phyloP scores from a whole-genome alignment of 2,113 vertebrate genomes.

The Osmerus mordax region DNA sequence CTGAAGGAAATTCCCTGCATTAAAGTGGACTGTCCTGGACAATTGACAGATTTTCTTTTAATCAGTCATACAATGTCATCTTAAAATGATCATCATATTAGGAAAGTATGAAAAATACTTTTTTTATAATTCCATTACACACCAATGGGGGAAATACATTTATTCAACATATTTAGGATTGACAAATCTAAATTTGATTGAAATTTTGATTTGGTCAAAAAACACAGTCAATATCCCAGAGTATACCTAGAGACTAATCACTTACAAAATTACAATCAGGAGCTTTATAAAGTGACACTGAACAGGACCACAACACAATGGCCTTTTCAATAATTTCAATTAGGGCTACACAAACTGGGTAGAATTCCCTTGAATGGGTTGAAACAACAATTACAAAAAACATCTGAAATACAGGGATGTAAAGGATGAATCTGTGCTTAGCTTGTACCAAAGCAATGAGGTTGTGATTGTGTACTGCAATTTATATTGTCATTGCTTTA shows the following conservation, averaged over 20 bases:
- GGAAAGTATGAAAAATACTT: no score
- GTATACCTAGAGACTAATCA: slow-evolving; percentile 38
- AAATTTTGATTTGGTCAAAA: slow-evolving; percentile 50
- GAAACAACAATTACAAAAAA: slow-evolving; percentile 29
- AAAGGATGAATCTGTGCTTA: slow-evolving; percentile 41
- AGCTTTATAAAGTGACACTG: slow-evolving; percentile 69
- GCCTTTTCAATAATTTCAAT: slow-evolving; percentile 39
- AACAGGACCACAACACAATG: slow-evolving; percentile 45
- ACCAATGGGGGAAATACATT: slow-evolving; percentile 16
- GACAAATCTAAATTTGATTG: background rate
- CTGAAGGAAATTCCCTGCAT: no score
- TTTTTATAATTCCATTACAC: no score
- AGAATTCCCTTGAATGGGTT: slow-evolving; percentile 24
- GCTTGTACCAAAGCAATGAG: slow-evolving; percentile 39
- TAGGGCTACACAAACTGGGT: slow-evolving; percentile 35
- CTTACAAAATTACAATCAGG: slow-evolving; percentile 66
- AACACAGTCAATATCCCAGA: slow-evolving; percentile 34
- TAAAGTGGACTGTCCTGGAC: no score
- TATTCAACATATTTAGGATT: background rate
- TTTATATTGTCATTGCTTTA: slow-evolving; percentile 44
- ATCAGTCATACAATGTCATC: no score
- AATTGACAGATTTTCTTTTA: no score
- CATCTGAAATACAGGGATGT: slow-evolving; percentile 33
- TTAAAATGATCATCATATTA: no score
- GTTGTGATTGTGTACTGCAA: slow-evolving; percentile 58